phyloP scores from a whole-genome alignment of 23 tunicate species.

The Botrylloides violaceus region DNA sequence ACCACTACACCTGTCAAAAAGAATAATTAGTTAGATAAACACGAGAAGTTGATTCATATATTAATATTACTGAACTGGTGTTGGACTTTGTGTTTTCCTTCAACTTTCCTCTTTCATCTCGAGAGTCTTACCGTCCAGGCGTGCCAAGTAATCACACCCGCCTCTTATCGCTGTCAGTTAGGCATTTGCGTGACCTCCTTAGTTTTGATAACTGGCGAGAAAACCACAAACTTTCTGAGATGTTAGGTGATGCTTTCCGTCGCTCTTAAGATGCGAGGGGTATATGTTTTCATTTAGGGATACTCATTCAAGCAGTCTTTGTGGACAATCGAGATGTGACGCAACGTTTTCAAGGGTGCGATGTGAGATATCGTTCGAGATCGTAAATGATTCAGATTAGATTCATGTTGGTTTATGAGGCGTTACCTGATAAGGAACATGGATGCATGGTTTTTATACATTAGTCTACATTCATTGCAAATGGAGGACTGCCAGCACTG shows the following conservation, averaged over 20 bases:
- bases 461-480: too few relatives aligned
- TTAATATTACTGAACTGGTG: not conserved
- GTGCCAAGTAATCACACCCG: not conserved
- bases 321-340: too few relatives aligned
- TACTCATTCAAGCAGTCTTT: too few relatives aligned
- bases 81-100: not conserved
- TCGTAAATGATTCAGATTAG: too few relatives aligned
- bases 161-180: not conserved
- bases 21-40: not conserved
- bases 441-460: too few relatives aligned
- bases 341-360: too few relatives aligned
- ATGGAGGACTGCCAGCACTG: too few relatives aligned
- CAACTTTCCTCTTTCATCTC: not conserved
- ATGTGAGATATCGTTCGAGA: too few relatives aligned
- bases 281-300: not conserved
- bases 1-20: not conserved
- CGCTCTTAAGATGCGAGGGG: not conserved
- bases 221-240: not conserved
- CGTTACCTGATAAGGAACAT: too few relatives aligned
- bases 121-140: slow-evolving; percentile 3
- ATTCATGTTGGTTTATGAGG: too few relatives aligned
- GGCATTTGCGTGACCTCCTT: slow-evolving; percentile 2
- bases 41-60: not conserved
- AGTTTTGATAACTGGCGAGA: not conserved
- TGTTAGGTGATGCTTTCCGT: too few relatives aligned